Evolutionary conservation across 2,113 vertebrate genomes (phyloP).

Genomic region (Stercorarius parasiticus): DNA sequence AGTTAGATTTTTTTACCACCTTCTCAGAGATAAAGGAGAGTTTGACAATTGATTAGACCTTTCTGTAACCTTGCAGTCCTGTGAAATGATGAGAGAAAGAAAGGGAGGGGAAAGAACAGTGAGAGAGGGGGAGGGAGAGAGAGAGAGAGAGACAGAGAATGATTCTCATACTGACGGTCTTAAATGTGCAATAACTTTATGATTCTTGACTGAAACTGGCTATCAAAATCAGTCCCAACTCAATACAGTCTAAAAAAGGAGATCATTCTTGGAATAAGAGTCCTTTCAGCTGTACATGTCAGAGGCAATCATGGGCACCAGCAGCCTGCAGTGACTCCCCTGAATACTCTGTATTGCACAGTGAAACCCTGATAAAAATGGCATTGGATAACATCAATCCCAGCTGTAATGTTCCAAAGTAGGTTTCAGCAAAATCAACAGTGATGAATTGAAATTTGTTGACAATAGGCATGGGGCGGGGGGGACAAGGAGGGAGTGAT

Average conservation of each 20-base stretch:
- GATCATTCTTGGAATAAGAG: slow-evolving; percentile 76
- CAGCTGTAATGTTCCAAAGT: slow-evolving; percentile 64
- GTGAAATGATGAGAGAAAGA: slow-evolving; percentile 79
- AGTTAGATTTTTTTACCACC: slow-evolving; percentile 80
- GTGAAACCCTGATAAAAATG: slow-evolving; percentile 78
- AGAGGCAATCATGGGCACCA: slow-evolving; percentile 77
- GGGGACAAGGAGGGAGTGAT: neutral
- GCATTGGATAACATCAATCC: slow-evolving; percentile 75
- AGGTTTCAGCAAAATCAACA: slow-evolving; percentile 77
- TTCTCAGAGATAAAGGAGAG: slow-evolving; percentile 83
- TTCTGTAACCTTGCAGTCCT: slow-evolving; percentile 82
- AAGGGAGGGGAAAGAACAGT: slow-evolving; percentile 47
- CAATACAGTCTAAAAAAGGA: slow-evolving; percentile 78
- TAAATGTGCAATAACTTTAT: slow-evolving; percentile 87
- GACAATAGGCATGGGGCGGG: neutral
- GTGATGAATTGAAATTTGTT: slow-evolving; percentile 73
- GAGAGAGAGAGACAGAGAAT: slow-evolving; percentile 69
- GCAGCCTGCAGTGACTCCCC: slow-evolving; percentile 69
- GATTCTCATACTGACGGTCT: slow-evolving; percentile 76
- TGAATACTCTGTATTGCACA: slow-evolving; percentile 63
- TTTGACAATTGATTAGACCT: slow-evolving; percentile 90
- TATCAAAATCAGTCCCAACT: slow-evolving; percentile 85
- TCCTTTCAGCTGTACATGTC: slow-evolving; percentile 71
- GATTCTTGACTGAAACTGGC: slow-evolving; percentile 85
- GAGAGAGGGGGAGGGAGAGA: slow-evolving; percentile 35